Conservation (phyloP, 1,140 invertebrate genomes). For the Cecropterus lyciades region DNA sequence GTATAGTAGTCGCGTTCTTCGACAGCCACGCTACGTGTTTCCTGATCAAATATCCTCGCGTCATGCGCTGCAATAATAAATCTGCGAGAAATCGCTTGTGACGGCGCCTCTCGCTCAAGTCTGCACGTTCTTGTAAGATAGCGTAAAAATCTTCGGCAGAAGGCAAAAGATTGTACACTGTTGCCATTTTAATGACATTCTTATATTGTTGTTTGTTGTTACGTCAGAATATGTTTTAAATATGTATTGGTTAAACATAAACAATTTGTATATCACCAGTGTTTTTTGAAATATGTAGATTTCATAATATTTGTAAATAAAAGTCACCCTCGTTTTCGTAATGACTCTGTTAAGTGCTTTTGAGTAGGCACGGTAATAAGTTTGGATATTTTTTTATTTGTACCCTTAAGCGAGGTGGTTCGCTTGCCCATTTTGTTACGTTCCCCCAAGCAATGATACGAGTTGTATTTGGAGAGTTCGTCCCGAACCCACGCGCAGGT, state of each 20-base stretch:
- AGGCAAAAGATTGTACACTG: conserved; percentile 58
- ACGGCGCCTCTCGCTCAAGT: conserved; percentile 55
- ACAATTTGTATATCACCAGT: background rate
- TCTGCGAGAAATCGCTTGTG: conserved; percentile 59
- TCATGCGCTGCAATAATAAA: conserved; percentile 61
- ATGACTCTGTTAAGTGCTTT: conserved; percentile 37
- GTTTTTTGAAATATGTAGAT: background rate
- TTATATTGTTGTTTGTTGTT: conserved; percentile 6
- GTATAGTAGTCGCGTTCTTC: conserved; percentile 68
- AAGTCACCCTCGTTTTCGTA: conserved; percentile 37
- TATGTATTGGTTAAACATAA: background rate
- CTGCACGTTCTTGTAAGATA: conserved; percentile 57
- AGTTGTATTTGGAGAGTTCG: conserved; percentile 64
- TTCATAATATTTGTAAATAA: background rate
- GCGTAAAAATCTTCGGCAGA: conserved; percentile 55
- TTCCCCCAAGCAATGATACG: conserved; percentile 62
- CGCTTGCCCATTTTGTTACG: conserved; percentile 65
- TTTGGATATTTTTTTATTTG: conserved; percentile 59
- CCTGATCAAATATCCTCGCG: conserved; percentile 67
- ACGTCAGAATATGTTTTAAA: conserved; percentile 8
- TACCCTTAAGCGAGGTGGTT: conserved; percentile 51
- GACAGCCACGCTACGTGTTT: conserved; percentile 70
- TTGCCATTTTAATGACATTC: conserved; percentile 56
- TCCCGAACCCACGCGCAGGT: conserved; percentile 58
- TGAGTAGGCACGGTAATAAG: conserved; percentile 49